phyloP scores from a whole-genome alignment of 2,888 invertebrate species.

The Nomada fucata region DNA sequence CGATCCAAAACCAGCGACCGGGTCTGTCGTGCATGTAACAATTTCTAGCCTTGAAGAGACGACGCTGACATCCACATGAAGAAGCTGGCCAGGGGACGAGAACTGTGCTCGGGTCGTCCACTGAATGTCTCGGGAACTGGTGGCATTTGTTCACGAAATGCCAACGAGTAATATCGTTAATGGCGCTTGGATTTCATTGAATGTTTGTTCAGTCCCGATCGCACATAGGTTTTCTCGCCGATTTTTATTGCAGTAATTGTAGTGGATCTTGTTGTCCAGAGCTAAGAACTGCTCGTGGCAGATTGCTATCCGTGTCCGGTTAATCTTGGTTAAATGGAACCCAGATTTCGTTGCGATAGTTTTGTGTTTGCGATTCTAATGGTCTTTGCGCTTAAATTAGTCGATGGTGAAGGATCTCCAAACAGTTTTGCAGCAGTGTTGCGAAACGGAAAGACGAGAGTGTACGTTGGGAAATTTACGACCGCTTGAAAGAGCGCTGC shows the following conservation, averaged over 20 bases:
- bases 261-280: too few relatives aligned
- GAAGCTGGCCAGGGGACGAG: slow-evolving; percentile 15
- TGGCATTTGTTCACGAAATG: too few relatives aligned
- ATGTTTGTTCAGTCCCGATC: too few relatives aligned
- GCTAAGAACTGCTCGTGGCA: too few relatives aligned
- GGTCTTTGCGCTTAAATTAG: neutral
- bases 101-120: neutral
- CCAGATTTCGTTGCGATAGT: neutral
- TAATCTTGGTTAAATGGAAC: too few relatives aligned
- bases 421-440: neutral
- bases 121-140: too few relatives aligned
- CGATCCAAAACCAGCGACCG: slow-evolving; percentile 26
- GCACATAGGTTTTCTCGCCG: too few relatives aligned
- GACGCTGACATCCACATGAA: slow-evolving; percentile 47
- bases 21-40: slow-evolving; percentile 24
- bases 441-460: neutral
- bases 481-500: neutral
- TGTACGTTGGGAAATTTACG: neutral
- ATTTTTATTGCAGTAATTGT: too few relatives aligned
- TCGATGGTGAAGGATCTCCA: neutral
- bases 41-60: slow-evolving; percentile 52
- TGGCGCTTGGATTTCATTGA: too few relatives aligned
- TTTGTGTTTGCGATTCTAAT: neutral
- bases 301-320: too few relatives aligned
- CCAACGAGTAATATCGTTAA: too few relatives aligned